A percentile compares a stretch with the other conserved stretches of the same genome.
These are phyloP conservation scores for Ernsta delagoae DNA, from an alignment of 2,888 invertebrate species.

Conservation along the genomic window DNA sequence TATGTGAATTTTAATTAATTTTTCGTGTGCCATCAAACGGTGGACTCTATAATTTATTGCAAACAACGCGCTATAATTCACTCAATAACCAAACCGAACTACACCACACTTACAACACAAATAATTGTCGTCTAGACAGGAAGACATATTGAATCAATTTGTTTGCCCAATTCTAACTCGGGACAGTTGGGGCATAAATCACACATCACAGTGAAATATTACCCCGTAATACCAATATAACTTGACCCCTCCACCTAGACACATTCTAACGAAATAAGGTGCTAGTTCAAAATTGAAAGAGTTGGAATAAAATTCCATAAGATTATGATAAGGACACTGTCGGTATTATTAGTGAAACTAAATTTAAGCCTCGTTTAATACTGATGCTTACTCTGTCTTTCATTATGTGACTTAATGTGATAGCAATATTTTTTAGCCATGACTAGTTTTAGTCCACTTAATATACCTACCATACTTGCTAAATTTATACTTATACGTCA, in stretches of 20 bases:
- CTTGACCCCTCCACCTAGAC: slow-evolving; percentile 35
- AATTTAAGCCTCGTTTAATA: too few relatives aligned
- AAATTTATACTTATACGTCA: too few relatives aligned
- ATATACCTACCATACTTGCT: neutral
- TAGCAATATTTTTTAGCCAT: too few relatives aligned
- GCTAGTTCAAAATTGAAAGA: slow-evolving; percentile 22
- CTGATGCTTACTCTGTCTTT: too few relatives aligned
- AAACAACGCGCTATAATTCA: slow-evolving; percentile 22
- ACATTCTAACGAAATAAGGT: slow-evolving; percentile 28
- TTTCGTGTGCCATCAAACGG: neutral
- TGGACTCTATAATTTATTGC: slow-evolving; percentile 3
- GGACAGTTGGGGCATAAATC: slow-evolving; percentile 59
- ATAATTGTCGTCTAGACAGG: slow-evolving; percentile 54
- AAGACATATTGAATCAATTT: slow-evolving; percentile 68
- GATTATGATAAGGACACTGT: slow-evolving; percentile 12
- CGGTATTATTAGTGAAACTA: too few relatives aligned
- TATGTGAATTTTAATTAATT: neutral
- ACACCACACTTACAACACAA: slow-evolving; percentile 42
- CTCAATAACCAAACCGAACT: slow-evolving; percentile 35
- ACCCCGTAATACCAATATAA: slow-evolving; percentile 43
- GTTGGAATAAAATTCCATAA: slow-evolving; percentile 45
- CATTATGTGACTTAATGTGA: neutral
- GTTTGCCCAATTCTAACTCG: slow-evolving; percentile 60
- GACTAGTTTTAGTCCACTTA: neutral
- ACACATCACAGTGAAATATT: slow-evolving; percentile 66